Evolutionary conservation across 2,113 vertebrate genomes (phyloP), one percentile per base, ranked within the genome.

Genomic region (Microcebus tavaratra): DNA sequence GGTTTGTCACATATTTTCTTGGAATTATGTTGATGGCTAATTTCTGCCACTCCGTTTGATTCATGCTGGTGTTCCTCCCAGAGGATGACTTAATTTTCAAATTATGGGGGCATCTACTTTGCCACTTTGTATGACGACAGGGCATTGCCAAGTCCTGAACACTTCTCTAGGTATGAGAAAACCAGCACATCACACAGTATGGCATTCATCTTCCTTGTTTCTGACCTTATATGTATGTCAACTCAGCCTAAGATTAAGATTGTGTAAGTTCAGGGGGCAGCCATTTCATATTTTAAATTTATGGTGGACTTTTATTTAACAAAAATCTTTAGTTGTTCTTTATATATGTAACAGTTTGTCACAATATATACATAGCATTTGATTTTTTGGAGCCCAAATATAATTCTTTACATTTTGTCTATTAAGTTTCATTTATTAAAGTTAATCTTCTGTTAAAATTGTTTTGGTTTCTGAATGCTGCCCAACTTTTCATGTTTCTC

Each of bases 351-450:
- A 75, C 9, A 53, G 39, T 59, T 75, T 39, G 63, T 67, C 63
- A 79, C 36, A 50, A 29, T 88, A 81, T 91, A 29, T 85, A 34
- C 65, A 76, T 88, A 94, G 27, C 65, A 57, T 85, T 84, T 92
- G 67, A 55, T 42, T 91, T 92, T 92, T 92, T 65, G 45, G 2
- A 84, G 55, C 42, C 57, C 8, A 87, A 75, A 67, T 80, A 25
- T 53, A 78, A 42, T 53, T 73, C 39, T 59, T 88, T 79, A 67
- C 39, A 34, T 67, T 91, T 57, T 83, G 36, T 88, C 6, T 73
- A 42, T 91, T 92, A 73, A 20, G 61, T 92, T 94, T 95, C 23
- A 53, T 68, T 91, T 89, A 39, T 89, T 95, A 65, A 91, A 84
- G n/a, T 78, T 72, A 82, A 50, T 57, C 31, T 93, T 90, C 27